Evolutionary conservation across 2,113 vertebrate genomes (phyloP).

Genomic region (Thomomys bottae): DNA sequence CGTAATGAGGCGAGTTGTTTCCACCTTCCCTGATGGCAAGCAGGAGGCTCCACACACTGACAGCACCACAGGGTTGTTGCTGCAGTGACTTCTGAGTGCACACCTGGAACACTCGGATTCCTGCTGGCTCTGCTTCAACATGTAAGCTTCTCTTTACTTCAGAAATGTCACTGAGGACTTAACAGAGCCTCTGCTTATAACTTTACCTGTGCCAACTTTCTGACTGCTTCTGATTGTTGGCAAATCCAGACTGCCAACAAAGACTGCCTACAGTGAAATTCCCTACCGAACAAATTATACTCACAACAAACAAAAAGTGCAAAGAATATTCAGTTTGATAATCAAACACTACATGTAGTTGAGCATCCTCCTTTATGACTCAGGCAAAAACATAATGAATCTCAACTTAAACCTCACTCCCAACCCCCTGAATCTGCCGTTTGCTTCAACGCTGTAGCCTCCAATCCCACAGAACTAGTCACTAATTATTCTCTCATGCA

Average conservation of each 20-base stretch:
- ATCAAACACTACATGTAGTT: neutral
- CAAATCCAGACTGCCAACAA: neutral
- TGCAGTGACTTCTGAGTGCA: neutral
- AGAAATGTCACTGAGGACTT: conserved; percentile 9
- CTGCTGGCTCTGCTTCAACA: conserved; percentile 8
- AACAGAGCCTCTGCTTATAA: conserved; percentile 6
- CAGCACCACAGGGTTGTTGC: neutral
- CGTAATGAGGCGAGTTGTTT: conserved; percentile 72
- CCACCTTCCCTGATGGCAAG: conserved; percentile 54
- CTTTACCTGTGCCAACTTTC: neutral
- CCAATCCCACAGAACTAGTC: neutral
- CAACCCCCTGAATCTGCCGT: neutral
- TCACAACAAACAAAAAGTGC: neutral
- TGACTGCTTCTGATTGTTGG: neutral
- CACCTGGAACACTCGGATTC: neutral
- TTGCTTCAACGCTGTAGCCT: neutral
- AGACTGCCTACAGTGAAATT: neutral
- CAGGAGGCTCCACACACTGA: conserved; percentile 35
- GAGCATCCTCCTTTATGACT: neutral
- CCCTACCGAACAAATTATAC: neutral
- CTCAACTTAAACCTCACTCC: neutral
- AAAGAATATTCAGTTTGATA: neutral
- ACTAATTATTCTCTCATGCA: neutral
- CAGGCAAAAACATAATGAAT: neutral
- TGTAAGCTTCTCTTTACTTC: neutral